phyloP scores from a whole-genome alignment of 1,140 invertebrate genomes.

The Cotesia chilonis region DNA sequence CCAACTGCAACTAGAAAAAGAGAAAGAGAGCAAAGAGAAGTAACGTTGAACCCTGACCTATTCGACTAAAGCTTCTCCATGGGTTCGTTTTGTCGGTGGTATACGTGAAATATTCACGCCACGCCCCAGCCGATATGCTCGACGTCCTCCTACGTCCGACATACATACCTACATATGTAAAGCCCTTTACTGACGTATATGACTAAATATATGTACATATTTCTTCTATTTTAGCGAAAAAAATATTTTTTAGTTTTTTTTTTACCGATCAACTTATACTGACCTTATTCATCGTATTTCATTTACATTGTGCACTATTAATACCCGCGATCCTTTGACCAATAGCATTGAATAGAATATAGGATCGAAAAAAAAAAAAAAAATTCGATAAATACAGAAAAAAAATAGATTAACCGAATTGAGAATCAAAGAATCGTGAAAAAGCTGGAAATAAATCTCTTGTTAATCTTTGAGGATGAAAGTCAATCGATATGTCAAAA shows the following conservation, averaged over 20 bases:
- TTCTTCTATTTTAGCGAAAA: background rate
- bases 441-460: background rate
- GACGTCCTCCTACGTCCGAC: background rate
- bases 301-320: conserved; percentile 1
- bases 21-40: background rate
- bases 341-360: conserved; percentile 25
- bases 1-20: too few relatives aligned
- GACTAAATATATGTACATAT: background rate
- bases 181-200: conserved; percentile 1
- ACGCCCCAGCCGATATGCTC: conserved; percentile 28
- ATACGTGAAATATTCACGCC: conserved; percentile 41
- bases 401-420: conserved; percentile 19
- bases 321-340: conserved; percentile 34
- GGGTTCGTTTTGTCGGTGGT: conserved; percentile 39
- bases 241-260: background rate
- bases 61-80: conserved; percentile 34
- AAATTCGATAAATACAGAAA: conserved; percentile 13
- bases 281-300: too few relatives aligned
- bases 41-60: conserved; percentile 43
- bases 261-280: conserved; percentile 15
- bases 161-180: background rate
- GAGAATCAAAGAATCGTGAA: conserved; percentile 23
- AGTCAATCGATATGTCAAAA: conserved; percentile 3
- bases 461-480: conserved; percentile 17
- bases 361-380: conserved; percentile 11